Conservation (phyloP, 2,797 vertebrate species). For the Molossus molossus region DNA sequence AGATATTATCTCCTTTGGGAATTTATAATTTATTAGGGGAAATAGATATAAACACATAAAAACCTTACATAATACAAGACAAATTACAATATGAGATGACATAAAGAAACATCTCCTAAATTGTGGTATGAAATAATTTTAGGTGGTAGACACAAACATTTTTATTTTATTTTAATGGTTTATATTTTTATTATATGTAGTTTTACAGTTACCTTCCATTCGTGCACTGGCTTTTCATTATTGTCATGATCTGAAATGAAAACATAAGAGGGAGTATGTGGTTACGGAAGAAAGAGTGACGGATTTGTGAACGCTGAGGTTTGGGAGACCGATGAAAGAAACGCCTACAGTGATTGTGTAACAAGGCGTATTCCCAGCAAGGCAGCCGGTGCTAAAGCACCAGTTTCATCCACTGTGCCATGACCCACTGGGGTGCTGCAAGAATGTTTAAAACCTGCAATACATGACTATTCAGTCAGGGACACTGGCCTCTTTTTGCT, state of each 20-base stretch:
- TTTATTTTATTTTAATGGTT: conserved; percentile 45
- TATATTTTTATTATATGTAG: conserved; percentile 47
- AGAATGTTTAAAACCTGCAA: too few relatives aligned
- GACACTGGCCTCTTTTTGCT: too few relatives aligned
- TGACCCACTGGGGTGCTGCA: too few relatives aligned
- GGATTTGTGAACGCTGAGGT: not conserved
- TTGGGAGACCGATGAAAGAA: not conserved
- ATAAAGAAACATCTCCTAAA: conserved; percentile 54
- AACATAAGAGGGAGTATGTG: not conserved
- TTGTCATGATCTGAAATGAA: conserved; percentile 49
- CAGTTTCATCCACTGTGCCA: too few relatives aligned
- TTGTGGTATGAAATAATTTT: conserved; percentile 63
- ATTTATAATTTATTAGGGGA: conserved; percentile 41
- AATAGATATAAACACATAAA: conserved; percentile 54
- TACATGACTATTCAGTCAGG: too few relatives aligned
- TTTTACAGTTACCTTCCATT: conserved; percentile 39
- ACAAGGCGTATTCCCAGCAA: not conserved
- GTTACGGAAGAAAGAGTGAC: not conserved
- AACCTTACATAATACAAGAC: conserved; percentile 9
- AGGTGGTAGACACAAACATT: conserved; percentile 41
- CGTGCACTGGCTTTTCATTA: conserved; percentile 47
- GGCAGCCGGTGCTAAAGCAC: not conserved
- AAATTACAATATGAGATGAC: conserved; percentile 49
- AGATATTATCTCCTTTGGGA: conserved; percentile 54
- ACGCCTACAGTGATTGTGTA: not conserved